A percentile compares a stretch with the other conserved stretches of the same genome.
These are phyloP conservation scores for Sinodicranocentrus sp. DNA, from an alignment of 2,888 invertebrate genomes.

Conservation along the genomic window DNA sequence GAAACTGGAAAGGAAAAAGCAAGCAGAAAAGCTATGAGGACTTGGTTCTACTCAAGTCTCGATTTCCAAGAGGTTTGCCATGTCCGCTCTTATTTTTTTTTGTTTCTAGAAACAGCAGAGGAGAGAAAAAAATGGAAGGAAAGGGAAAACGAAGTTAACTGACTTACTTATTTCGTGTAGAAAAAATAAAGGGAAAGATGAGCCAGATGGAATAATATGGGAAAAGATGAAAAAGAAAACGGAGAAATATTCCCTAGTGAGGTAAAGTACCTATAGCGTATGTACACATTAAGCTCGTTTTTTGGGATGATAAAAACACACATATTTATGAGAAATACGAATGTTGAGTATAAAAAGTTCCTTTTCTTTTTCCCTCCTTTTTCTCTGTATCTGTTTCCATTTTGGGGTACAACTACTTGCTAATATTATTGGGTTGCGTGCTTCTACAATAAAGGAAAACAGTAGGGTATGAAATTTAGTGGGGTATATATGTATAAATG, in stretches of 20 bases:
- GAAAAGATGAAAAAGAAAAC: slow-evolving; percentile 3
- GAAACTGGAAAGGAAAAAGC: background rate
- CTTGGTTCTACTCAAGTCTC: no score
- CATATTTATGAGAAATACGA: slow-evolving; percentile 46
- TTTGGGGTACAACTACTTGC: slow-evolving; percentile 29
- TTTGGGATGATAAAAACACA: slow-evolving; percentile 50
- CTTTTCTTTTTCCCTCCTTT: background rate
- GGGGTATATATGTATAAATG: slow-evolving; percentile 17
- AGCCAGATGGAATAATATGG: slow-evolving; percentile 52
- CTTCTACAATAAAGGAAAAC: slow-evolving; percentile 14
- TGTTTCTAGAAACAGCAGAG: slow-evolving; percentile 10
- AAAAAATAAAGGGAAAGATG: slow-evolving; percentile 39
- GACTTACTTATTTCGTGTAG: slow-evolving; percentile 51
- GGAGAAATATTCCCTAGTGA: slow-evolving; percentile 46
- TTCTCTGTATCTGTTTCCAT: slow-evolving; percentile 23
- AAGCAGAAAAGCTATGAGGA: background rate
- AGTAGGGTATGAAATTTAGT: no score
- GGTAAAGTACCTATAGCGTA: slow-evolving; percentile 47
- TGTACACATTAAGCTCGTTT: slow-evolving; percentile 50
- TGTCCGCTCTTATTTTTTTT: slow-evolving; percentile 16
- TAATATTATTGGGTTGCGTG: slow-evolving; percentile 47
- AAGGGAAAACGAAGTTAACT: slow-evolving; percentile 59
- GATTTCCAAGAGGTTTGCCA: background rate
- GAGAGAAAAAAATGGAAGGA: slow-evolving; percentile 18
- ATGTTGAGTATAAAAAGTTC: slow-evolving; percentile 13